Conservation (phyloP, 1,140 invertebrate species). For the Heliconius hewitsoni region DNA sequence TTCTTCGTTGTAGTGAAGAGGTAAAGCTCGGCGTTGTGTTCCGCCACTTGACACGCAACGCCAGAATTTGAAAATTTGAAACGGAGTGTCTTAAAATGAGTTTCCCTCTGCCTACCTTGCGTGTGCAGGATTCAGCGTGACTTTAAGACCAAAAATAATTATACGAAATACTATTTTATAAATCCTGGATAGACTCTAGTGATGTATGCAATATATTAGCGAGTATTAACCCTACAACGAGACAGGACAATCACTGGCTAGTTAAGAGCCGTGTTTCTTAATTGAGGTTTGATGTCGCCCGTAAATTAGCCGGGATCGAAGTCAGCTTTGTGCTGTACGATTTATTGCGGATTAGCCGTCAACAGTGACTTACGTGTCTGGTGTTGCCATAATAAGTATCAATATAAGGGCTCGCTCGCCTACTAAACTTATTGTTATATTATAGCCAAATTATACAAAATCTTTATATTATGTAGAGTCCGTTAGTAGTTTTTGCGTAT, state of each 20-base stretch:
- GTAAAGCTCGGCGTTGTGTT: too few relatives aligned
- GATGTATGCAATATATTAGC: not conserved
- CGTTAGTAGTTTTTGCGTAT: too few relatives aligned
- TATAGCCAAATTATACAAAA: too few relatives aligned
- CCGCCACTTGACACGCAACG: too few relatives aligned
- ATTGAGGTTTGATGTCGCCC: constrained; percentile 9
- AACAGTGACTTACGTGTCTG: constrained; percentile 10
- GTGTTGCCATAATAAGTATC: not conserved
- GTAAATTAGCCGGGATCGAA: constrained; percentile 4
- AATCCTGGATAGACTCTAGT: not conserved
- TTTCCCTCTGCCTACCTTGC: too few relatives aligned
- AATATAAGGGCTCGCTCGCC: not conserved
- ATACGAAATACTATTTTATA: not conserved
- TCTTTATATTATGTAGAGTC: too few relatives aligned
- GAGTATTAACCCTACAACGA: not conserved
- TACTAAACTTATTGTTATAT: too few relatives aligned
- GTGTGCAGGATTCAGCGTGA: too few relatives aligned
- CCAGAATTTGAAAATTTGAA: too few relatives aligned
- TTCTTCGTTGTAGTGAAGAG: too few relatives aligned
- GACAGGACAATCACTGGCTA: not conserved
- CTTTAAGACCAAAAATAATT: not conserved
- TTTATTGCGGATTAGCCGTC: constrained; percentile 11
- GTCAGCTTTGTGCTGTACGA: not conserved
- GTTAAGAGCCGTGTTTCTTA: constrained; percentile 12
- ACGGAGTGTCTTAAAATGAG: too few relatives aligned